These are phyloP conservation scores for Notothenia rossii DNA, from an alignment of 2,113 vertebrate species.

Conservation along the genomic window DNA sequence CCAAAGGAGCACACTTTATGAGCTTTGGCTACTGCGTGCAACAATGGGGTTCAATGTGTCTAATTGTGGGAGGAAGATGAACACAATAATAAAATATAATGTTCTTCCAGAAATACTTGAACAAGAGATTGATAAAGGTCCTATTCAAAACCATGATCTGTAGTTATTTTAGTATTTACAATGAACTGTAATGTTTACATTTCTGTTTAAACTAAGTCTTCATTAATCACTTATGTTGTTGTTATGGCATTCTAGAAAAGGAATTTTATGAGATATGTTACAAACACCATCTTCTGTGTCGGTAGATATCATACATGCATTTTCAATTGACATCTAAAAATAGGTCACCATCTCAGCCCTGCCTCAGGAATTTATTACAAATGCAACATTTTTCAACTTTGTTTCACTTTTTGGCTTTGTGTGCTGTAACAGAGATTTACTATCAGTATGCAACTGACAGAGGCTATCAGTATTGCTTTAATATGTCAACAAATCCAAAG, in stretches of 20 bases:
- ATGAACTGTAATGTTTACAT: neutral
- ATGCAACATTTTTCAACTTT: neutral
- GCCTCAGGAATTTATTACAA: neutral
- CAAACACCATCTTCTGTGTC: neutral
- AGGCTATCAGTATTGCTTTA: constrained; percentile 77
- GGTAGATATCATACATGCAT: neutral
- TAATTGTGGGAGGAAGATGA: too few species aligned
- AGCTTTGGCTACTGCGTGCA: neutral
- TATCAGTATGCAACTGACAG: constrained; percentile 52
- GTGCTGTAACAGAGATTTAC: constrained; percentile 27
- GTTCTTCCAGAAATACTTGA: too few species aligned
- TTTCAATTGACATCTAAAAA: neutral
- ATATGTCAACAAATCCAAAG: constrained; percentile 75
- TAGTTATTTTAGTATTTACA: too few species aligned
- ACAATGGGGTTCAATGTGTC: too few species aligned
- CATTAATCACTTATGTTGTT: neutral
- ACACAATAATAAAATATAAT: too few species aligned
- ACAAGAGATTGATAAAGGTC: too few species aligned
- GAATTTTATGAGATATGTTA: neutral
- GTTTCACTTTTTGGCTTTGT: constrained; percentile 26
- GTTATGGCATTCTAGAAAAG: neutral
- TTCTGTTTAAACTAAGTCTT: neutral
- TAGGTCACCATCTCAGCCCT: neutral
- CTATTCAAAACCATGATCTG: too few species aligned
- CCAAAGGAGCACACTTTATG: neutral